These are phyloP conservation scores for Ommatoiulus sabulosus DNA, from an alignment of 2,888 invertebrate species.

Conservation along the genomic window DNA sequence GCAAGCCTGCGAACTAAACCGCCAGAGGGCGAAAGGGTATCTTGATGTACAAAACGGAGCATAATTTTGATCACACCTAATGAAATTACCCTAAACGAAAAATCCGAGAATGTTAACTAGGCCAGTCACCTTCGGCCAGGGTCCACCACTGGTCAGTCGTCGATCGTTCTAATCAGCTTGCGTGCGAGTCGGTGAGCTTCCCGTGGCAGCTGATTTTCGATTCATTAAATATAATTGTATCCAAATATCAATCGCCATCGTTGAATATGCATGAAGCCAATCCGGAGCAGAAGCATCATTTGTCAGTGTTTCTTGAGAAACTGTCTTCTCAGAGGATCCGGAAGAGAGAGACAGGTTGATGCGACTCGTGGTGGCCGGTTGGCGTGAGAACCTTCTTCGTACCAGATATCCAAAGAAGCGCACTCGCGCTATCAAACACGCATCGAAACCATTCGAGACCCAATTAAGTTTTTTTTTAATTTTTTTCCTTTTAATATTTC, in stretches of 20 bases:
- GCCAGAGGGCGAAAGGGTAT: no score
- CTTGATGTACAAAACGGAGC: no score
- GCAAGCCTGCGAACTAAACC: no score
- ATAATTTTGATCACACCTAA: no score
- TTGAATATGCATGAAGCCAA: constrained; percentile 28
- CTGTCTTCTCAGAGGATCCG: neutral
- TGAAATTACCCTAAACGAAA: no score
- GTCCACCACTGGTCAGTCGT: constrained; percentile 22
- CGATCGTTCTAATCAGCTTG: neutral
- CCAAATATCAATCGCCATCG: neutral
- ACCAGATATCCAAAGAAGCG: neutral
- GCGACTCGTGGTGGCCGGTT: constrained; percentile 3
- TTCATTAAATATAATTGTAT: constrained; percentile 39
- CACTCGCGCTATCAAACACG: neutral
- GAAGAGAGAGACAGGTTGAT: constrained; percentile 35
- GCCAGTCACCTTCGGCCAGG: constrained; percentile 16
- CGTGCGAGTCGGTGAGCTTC: neutral
- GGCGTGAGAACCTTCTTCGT: neutral
- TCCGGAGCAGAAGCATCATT: neutral
- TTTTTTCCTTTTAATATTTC: neutral
- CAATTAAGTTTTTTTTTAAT: neutral
- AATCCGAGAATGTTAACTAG: neutral
- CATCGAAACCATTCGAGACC: constrained; percentile 1
- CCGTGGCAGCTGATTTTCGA: neutral
- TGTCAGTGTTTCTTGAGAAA: neutral